These are phyloP conservation scores for Athene noctua DNA, from an alignment of 2,113 vertebrate genomes.

Conservation along the genomic window DNA sequence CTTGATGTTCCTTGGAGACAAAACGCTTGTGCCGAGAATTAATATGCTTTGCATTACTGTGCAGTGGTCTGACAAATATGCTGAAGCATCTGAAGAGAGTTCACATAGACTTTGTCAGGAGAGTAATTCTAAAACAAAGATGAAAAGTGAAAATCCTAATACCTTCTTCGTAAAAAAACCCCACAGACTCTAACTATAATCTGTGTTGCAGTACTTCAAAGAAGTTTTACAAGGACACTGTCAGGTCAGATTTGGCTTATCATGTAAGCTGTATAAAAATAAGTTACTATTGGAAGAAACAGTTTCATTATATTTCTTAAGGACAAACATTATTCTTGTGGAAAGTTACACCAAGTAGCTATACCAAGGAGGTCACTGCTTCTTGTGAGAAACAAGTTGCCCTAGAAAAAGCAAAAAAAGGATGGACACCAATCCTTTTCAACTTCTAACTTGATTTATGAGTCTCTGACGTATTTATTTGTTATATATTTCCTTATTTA, in stretches of 20 bases:
- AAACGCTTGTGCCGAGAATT: conserved; percentile 5
- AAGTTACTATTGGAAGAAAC: background rate
- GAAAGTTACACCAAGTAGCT: background rate
- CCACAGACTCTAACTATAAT: background rate
- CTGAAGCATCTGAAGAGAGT: conserved; percentile 21
- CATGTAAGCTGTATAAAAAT: background rate
- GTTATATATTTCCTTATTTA: background rate
- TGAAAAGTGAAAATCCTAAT: conserved; percentile 38
- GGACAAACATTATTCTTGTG: background rate
- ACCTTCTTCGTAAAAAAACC: background rate
- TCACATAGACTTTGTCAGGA: conserved; percentile 23
- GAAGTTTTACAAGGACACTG: conserved; percentile 17
- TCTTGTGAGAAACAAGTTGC: background rate
- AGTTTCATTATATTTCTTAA: background rate
- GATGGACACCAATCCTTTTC: background rate
- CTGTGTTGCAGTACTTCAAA: conserved; percentile 38
- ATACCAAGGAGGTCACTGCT: background rate
- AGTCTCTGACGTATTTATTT: background rate
- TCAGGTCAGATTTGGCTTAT: conserved; percentile 44
- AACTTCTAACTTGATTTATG: background rate
- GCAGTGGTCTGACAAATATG: conserved; percentile 28
- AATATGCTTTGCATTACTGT: conserved; percentile 20
- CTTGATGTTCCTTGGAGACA: conserved; percentile 27
- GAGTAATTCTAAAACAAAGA: conserved; percentile 12
- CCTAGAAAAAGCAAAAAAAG: background rate